These are phyloP conservation scores for Orthochromis indermauri DNA, from an alignment of 2,113 vertebrate species.

Conservation along the genomic window DNA sequence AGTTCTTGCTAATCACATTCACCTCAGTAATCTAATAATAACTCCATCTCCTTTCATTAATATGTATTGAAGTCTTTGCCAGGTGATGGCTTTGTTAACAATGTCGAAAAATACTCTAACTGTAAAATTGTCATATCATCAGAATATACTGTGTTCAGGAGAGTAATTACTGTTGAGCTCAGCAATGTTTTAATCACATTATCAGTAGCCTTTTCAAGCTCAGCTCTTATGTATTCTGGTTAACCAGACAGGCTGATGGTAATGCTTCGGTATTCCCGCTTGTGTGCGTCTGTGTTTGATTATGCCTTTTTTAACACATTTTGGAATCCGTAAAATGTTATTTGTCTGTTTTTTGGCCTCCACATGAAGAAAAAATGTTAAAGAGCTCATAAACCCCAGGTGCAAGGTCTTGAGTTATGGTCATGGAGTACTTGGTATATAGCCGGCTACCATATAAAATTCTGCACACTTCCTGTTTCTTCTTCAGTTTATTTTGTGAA, in stretches of 20 bases:
- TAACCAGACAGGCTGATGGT: not conserved
- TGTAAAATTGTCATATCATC: constrained; percentile 41
- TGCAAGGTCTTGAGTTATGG: not conserved
- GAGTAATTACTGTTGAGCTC: constrained; percentile 57
- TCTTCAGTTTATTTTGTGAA: not conserved
- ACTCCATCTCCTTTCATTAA: constrained; percentile 34
- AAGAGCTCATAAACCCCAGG: not conserved
- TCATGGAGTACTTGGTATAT: not conserved
- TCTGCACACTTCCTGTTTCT: not conserved
- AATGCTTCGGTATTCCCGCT: not conserved
- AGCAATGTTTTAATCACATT: constrained; percentile 62
- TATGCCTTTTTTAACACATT: not conserved
- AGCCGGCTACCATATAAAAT: not conserved
- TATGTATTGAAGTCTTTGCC: constrained; percentile 44
- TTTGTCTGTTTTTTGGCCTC: not conserved
- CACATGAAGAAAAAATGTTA: not conserved
- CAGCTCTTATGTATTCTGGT: constrained; percentile 30
- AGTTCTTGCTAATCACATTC: constrained; percentile 50
- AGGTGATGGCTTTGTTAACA: constrained; percentile 34
- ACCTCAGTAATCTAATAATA: constrained; percentile 55
- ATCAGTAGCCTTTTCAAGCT: constrained; percentile 47
- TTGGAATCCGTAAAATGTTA: not conserved
- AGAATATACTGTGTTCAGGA: constrained; percentile 39
- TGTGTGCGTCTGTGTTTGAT: not conserved
- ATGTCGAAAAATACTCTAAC: not conserved